Percentiles rank a stretch among this genome's conserved stretches.
phyloP scores from a whole-genome alignment of 2,797 vertebrate genomes.

The Pangasius djambal region DNA sequence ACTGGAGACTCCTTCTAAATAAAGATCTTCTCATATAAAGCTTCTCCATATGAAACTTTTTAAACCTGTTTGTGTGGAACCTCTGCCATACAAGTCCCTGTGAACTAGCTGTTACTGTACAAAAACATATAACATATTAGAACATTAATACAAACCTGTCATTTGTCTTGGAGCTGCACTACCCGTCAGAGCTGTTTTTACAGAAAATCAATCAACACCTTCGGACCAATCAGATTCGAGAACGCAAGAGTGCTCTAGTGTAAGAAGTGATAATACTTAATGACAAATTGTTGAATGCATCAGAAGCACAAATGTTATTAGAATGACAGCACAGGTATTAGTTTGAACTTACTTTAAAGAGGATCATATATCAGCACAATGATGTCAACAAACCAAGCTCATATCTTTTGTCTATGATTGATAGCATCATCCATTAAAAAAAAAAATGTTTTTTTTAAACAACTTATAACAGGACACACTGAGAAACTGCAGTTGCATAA shows the following conservation, averaged over 20 bases:
- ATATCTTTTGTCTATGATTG: background rate
- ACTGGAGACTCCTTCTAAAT: background rate
- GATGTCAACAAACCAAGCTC: background rate
- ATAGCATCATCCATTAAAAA: too few species aligned
- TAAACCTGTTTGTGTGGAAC: background rate
- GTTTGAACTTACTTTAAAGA: background rate
- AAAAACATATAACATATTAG: background rate
- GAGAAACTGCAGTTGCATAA: background rate
- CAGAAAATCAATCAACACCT: background rate
- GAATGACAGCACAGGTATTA: conserved; percentile 8
- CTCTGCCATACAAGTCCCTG: background rate
- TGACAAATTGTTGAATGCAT: background rate
- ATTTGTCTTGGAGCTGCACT: background rate
- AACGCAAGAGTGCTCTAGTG: background rate
- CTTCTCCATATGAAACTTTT: background rate
- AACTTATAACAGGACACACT: background rate
- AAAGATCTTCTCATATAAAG: background rate
- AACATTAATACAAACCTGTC: background rate
- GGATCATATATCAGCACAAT: conserved; percentile 4
- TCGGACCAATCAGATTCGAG: background rate
- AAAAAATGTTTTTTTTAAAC: background rate
- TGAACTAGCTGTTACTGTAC: background rate
- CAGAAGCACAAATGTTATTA: conserved; percentile 11
- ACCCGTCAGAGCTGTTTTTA: background rate
- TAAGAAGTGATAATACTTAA: background rate